These are phyloP conservation scores for Invenusta paracnida DNA, from an alignment of 2,888 invertebrate species.

Conservation along the genomic window DNA sequence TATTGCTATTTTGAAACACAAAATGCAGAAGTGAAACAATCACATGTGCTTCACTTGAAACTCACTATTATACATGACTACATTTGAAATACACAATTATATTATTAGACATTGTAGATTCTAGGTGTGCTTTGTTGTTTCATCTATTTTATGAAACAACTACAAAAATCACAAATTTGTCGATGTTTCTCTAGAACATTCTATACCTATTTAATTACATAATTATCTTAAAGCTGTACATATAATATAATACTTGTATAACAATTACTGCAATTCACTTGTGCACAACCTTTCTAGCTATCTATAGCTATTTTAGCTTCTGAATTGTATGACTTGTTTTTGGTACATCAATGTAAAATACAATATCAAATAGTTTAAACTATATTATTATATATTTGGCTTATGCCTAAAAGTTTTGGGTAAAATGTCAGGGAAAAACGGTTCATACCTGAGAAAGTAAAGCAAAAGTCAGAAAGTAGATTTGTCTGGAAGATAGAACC, in stretches of 20 bases:
- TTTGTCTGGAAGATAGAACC: background rate
- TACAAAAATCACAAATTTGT: background rate
- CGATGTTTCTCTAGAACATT: background rate
- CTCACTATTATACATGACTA: background rate
- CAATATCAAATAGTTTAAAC: too few species aligned
- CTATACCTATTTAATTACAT: background rate
- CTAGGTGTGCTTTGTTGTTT: background rate
- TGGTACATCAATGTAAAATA: background rate
- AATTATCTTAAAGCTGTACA: background rate
- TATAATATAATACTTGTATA: background rate
- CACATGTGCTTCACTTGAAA: background rate
- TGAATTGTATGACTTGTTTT: background rate
- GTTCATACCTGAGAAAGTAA: too few species aligned
- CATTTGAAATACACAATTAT: background rate
- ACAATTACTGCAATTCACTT: background rate
- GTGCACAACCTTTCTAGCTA: background rate
- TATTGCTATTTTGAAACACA: conserved; percentile 20
- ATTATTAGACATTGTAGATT: background rate
- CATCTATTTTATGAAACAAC: background rate
- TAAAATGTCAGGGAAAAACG: background rate
- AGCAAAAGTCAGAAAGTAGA: too few species aligned
- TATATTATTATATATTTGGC: too few species aligned
- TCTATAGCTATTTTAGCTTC: background rate
- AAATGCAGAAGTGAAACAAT: conserved; percentile 11
- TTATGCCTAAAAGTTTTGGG: too few species aligned